Conservation (phyloP, 2,888 invertebrate species). For the Lepidochrysops patricia region DNA sequence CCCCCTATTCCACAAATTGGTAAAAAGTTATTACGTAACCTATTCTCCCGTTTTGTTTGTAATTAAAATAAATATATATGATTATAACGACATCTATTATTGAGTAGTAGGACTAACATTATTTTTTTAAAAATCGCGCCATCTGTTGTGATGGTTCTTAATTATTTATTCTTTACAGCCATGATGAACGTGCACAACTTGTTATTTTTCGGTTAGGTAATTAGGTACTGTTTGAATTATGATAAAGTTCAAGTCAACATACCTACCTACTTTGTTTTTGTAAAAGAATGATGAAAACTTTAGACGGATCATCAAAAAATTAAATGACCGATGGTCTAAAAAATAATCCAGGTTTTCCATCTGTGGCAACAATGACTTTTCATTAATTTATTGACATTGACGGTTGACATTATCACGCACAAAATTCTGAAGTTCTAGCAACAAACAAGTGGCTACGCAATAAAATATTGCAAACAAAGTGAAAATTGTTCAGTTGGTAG, state of each 20-base stretch:
- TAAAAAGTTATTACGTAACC: no score
- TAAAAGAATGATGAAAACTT: no score
- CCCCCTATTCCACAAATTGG: no score
- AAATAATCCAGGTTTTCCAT: not conserved
- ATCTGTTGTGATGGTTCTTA: not conserved
- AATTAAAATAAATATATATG: not conserved
- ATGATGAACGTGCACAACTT: no score
- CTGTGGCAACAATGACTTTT: not conserved
- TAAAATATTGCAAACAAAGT: conserved; percentile 57
- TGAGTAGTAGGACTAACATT: conserved; percentile 22
- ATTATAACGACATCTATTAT: conserved; percentile 28
- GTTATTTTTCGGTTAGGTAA: no score
- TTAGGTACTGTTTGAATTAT: no score
- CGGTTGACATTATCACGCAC: not conserved
- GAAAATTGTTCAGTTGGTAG: conserved; percentile 48
- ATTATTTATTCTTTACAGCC: no score
- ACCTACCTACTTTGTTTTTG: no score
- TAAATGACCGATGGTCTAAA: no score
- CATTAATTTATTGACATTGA: not conserved
- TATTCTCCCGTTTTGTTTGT: no score
- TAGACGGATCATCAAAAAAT: no score
- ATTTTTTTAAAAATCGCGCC: not conserved
- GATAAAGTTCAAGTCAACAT: no score
- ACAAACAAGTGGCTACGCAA: conserved; percentile 40
- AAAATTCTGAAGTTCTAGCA: conserved; percentile 48